Conservation (phyloP, 2,113 vertebrate species). For the Tauraco erythrolophus region DNA sequence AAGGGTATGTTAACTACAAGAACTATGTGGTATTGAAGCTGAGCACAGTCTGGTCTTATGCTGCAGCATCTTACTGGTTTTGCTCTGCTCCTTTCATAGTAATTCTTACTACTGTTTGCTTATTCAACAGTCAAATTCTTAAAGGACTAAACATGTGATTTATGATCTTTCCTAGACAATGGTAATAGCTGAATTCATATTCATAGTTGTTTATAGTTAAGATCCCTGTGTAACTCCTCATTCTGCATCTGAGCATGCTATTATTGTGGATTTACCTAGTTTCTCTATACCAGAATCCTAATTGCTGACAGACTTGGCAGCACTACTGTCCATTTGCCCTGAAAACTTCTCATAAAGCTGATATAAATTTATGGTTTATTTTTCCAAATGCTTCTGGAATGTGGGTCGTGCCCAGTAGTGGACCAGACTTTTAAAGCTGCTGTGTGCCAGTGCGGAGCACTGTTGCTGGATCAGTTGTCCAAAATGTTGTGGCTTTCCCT, state of each 20-base stretch:
- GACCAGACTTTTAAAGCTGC: not conserved
- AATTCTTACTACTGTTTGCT: not conserved
- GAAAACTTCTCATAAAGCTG: not conserved
- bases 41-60: not conserved
- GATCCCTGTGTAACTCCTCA: not conserved
- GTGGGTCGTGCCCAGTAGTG: fast-evolving
- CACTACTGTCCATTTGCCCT: fast-evolving
- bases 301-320: not conserved
- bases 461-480: not conserved
- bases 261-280: not conserved
- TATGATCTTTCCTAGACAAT: not conserved
- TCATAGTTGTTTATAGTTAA: not conserved
- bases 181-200: not conserved
- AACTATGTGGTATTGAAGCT: not conserved
- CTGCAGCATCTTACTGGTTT: not conserved
- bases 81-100: not conserved
- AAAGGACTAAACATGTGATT: not conserved
- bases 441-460: not conserved
- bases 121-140: not conserved
- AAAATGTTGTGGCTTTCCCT: not conserved
- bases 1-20: not conserved
- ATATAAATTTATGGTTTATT: not conserved
- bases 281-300: not conserved
- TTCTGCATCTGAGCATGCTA: not conserved
- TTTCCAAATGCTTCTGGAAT: fast-evolving